phyloP scores from a whole-genome alignment of 2,797 vertebrate genomes.

The Sphaeramia orbicularis region DNA sequence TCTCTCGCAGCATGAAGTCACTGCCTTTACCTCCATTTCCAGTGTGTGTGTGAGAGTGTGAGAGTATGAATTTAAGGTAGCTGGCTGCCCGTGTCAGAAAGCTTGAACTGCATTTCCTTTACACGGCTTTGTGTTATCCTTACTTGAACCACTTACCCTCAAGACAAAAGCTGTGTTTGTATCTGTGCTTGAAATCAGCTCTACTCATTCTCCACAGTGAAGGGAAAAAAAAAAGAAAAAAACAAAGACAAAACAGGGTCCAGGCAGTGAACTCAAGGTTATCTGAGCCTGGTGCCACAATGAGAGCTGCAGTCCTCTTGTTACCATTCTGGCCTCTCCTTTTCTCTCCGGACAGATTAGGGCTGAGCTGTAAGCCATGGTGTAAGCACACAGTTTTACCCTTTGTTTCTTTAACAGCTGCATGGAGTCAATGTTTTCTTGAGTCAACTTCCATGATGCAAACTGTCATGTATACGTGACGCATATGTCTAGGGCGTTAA shows the following conservation, averaged over 20 bases:
- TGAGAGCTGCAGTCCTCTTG: slow-evolving; percentile 46
- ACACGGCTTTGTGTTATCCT: slow-evolving; percentile 41
- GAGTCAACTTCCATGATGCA: slow-evolving; percentile 2
- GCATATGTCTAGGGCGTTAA: neutral
- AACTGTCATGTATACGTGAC: slow-evolving; percentile 3
- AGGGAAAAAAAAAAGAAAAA: neutral
- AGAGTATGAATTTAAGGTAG: neutral
- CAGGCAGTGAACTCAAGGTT: slow-evolving; percentile 57
- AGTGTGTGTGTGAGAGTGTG: neutral
- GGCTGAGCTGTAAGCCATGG: slow-evolving; percentile 27
- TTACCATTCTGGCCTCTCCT: slow-evolving; percentile 54
- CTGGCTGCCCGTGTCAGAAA: slow-evolving; percentile 13
- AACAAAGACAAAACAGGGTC: neutral
- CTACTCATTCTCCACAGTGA: slow-evolving; percentile 34
- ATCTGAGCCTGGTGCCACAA: slow-evolving; percentile 58
- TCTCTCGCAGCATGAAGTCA: neutral
- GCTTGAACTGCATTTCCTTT: slow-evolving; percentile 32
- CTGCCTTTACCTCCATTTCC: neutral
- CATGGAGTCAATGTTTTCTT: slow-evolving; percentile 4
- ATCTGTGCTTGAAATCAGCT: slow-evolving; percentile 55
- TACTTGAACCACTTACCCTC: slow-evolving; percentile 41
- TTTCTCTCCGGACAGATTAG: slow-evolving; percentile 40
- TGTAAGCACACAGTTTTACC: slow-evolving; percentile 14
- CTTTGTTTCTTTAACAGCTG: slow-evolving; percentile 34
- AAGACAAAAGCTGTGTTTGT: slow-evolving; percentile 60